These are phyloP conservation scores for Notechis scutatus DNA, from an alignment of 2,113 vertebrate species.

Conservation along the genomic window DNA sequence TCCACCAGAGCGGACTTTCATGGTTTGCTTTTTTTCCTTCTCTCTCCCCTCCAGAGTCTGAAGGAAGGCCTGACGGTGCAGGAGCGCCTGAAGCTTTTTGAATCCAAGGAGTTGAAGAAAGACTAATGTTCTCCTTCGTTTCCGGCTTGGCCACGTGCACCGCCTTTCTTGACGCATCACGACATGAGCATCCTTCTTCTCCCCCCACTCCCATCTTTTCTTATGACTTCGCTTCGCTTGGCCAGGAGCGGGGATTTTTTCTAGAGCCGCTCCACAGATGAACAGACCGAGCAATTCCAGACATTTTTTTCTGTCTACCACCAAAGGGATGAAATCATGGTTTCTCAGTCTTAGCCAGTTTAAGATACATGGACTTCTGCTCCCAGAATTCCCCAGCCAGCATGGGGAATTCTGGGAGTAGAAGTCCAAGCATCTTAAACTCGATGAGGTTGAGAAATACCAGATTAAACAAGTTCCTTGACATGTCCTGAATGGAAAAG, in stretches of 20 bases:
- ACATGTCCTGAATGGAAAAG: slow-evolving; percentile 37
- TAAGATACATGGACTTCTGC: not conserved
- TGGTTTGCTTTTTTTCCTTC: accelerated
- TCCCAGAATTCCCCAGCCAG: not conserved
- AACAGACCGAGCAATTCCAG: slow-evolving; percentile 45
- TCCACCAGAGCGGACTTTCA: not conserved
- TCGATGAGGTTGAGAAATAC: not conserved
- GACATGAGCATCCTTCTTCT: slow-evolving; percentile 58
- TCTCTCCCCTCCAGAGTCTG: slow-evolving; percentile 80
- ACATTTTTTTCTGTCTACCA: not conserved
- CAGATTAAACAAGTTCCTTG: not conserved
- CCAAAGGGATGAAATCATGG: slow-evolving; percentile 27
- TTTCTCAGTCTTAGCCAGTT: not conserved
- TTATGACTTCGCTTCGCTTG: not conserved
- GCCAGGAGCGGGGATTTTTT: slow-evolving; percentile 12
- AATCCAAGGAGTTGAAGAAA: slow-evolving; percentile 93
- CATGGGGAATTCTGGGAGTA: not conserved
- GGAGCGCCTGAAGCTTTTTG: slow-evolving; percentile 96
- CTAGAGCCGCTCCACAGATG: slow-evolving; percentile 43
- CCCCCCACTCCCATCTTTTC: slow-evolving; percentile 48
- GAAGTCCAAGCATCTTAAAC: not conserved
- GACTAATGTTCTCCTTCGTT: slow-evolving; percentile 73
- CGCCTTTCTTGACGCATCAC: slow-evolving; percentile 66
- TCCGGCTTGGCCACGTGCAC: slow-evolving; percentile 64
- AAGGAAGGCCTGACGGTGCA: slow-evolving; percentile 97